Base-by-base conservation (phyloP, 2,113 vertebrate species). In the Dipodomys spectabilis region DNA sequence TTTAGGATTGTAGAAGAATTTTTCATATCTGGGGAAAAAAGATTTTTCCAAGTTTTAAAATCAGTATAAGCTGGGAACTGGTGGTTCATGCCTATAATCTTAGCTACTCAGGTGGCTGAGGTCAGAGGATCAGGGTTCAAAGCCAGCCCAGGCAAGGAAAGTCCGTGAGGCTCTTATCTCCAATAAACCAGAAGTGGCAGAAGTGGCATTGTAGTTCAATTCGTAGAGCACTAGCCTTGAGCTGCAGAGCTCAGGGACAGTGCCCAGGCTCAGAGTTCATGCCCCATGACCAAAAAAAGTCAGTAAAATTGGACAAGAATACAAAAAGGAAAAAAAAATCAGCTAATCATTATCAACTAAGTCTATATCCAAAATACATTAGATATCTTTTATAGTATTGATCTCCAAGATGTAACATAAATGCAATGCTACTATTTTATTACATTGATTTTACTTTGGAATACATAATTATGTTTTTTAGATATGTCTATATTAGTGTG, bases 1-100 rank as follows among this genome's bases (percentile, higher is more conserved):
- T 93, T 96, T 95, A 86, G 87, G 79, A 92, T 18, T 86, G n/a
- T 67, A 49, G 25, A 81, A 94, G 53, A 90, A 78, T 25, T 92
- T 92, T 92, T 88, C 25, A 22, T 87, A 85, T 82, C 16, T 49
- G 62, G 27, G 75, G 18, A 71, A 72, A 83, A 91, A 72, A 64
- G 30, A 79, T 44, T 65, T 82, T 53, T 90, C 16, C 82, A 82
- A 85, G n/a, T 28, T 22, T 92, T 89, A 83, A 28, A 88, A 67
- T 91, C 68, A 82, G 39, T 39, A 39, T 39, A 39, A 39, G 39
- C 39, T 39, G 39, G 39, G 39, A 5, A 39, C 39, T 39, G 39
- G 39, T 39, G 39, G 39, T 39, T 39, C 39, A 39, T 1, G 39
- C 5, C 39, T 39, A 5, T 5, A 39, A 39, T 39, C 39, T 39